Evolutionary conservation across 53 echinoderm and acorn worm species (phyloP).

Genomic region (Luidia sarsii): DNA sequence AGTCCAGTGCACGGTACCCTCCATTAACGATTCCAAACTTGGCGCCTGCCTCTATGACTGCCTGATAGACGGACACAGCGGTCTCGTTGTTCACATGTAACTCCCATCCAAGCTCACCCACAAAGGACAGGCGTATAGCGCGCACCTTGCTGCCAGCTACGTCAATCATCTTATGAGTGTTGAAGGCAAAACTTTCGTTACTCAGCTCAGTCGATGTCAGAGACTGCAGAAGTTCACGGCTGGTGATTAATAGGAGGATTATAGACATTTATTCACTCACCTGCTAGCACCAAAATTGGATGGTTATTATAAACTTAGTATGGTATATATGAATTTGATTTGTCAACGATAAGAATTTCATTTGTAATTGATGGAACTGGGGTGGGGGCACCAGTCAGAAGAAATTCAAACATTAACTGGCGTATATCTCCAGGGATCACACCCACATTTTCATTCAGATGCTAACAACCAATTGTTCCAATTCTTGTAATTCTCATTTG

Average conservation of each 20-base stretch:
- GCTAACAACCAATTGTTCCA: too few relatives aligned
- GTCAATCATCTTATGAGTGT: conserved; percentile 73
- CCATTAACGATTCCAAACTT: conserved; percentile 80
- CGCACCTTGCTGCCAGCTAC: conserved; percentile 77
- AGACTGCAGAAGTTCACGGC: conserved; percentile 82
- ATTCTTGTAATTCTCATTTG: too few relatives aligned
- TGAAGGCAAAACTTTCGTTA: conserved; percentile 89
- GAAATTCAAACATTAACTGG: too few relatives aligned
- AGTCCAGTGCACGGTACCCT: conserved; percentile 94
- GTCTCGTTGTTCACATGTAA: conserved; percentile 76
- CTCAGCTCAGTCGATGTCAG: conserved; percentile 80
- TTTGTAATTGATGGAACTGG: too few relatives aligned
- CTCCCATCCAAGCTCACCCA: conserved; percentile 98
- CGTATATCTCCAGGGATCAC: too few relatives aligned
- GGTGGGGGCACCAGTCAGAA: too few relatives aligned
- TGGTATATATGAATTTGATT: too few relatives aligned
- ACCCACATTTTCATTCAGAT: too few relatives aligned
- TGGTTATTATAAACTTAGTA: too few relatives aligned
- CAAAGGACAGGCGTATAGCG: conserved; percentile 86
- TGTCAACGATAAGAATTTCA: too few relatives aligned
- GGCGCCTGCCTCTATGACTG: conserved; percentile 87
- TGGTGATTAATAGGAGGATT: conserved; percentile 30
- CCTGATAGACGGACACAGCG: conserved; percentile 74
- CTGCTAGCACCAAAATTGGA: too few relatives aligned
- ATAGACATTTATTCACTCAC: too few relatives aligned